These are phyloP conservation scores for Anhinga rufa DNA, from an alignment of 2,113 vertebrate genomes.

Conservation along the genomic window DNA sequence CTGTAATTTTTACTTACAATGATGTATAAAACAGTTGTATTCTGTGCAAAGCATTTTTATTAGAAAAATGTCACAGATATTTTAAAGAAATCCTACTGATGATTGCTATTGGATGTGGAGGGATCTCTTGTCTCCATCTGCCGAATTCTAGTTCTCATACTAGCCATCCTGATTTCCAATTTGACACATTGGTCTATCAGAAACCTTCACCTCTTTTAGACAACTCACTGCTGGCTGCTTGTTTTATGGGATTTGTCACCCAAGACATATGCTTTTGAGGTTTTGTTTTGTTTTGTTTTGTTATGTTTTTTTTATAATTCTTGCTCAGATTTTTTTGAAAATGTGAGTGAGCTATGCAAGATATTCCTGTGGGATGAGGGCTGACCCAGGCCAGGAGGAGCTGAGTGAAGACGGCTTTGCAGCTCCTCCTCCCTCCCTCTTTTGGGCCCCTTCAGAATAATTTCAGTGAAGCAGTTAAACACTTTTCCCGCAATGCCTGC, in stretches of 20 bases:
- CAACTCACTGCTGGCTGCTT: neutral
- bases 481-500: neutral
- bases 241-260: neutral
- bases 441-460: slow-evolving; percentile 13
- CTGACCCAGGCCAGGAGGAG: slow-evolving; percentile 1
- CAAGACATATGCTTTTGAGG: neutral
- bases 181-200: neutral
- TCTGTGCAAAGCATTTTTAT: neutral
- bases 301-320: neutral
- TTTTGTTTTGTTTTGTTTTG: neutral
- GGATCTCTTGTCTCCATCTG: neutral
- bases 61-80: neutral
- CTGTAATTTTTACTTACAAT: neutral
- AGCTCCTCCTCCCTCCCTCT: neutral
- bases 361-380: neutral
- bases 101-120: neutral
- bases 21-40: neutral
- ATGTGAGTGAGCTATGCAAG: neutral
- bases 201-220: neutral
- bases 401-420: slow-evolving; percentile 10
- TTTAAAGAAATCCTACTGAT: neutral
- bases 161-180: neutral
- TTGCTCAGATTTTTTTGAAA: neutral
- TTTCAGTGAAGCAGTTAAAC: slow-evolving; percentile 28
- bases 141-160: neutral